Conservation (phyloP, 2,797 vertebrate genomes). For the Hybognathus amarus region DNA sequence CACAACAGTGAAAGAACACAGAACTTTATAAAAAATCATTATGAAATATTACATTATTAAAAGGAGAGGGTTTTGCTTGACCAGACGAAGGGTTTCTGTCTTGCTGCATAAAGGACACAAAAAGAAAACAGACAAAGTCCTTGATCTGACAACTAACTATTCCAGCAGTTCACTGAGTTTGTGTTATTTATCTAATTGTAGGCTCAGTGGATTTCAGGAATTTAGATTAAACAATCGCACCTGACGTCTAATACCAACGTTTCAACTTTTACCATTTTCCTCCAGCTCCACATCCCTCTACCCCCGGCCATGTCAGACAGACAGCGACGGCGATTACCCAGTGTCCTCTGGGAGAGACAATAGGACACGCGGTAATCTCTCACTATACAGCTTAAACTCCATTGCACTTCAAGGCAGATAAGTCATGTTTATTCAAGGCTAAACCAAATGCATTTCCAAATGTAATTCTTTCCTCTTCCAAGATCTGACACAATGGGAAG, state of each 20-base stretch:
- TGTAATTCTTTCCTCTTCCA: constrained; percentile 42
- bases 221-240: constrained; percentile 56
- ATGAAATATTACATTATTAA: constrained; percentile 13
- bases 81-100: constrained; percentile 84
- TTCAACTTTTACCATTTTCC: constrained; percentile 51
- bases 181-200: constrained; percentile 49
- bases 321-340: constrained; percentile 49
- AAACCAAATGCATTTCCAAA: constrained; percentile 47
- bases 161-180: constrained; percentile 45
- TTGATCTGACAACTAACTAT: constrained; percentile 52
- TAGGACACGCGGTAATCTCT: constrained; percentile 58
- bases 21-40: background rate
- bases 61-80: constrained; percentile 79
- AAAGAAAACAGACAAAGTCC: constrained; percentile 25
- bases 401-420: constrained; percentile 66
- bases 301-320: constrained; percentile 52
- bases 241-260: constrained; percentile 43
- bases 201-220: constrained; percentile 57
- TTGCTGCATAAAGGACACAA: constrained; percentile 51
- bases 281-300: constrained; percentile 25
- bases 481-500: constrained; percentile 51
- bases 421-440: constrained; percentile 66
- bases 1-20: background rate
- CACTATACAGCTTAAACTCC: constrained; percentile 53
- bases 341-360: constrained; percentile 51